Conservation (phyloP, 2,113 vertebrate genomes). For the Macrotis lagotis region DNA sequence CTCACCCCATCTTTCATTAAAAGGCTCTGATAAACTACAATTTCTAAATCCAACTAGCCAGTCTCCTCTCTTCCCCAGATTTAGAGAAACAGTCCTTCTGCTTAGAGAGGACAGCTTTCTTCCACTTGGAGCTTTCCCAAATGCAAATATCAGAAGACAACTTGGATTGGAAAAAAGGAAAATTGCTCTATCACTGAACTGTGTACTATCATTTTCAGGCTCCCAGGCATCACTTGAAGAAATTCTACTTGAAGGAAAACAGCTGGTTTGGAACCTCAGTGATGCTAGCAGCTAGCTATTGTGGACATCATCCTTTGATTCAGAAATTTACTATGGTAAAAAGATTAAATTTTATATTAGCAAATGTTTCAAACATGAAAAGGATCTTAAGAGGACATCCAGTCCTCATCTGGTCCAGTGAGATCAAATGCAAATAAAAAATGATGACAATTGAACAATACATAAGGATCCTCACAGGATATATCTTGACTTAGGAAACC, state of each 20-base stretch:
- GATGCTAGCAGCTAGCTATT: not conserved
- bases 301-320: not conserved
- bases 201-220: not conserved
- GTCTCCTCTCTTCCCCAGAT: not conserved
- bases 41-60: not conserved
- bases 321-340: not conserved
- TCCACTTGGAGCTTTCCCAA: constrained; percentile 33
- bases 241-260: not conserved
- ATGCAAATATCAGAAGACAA: constrained; percentile 47
- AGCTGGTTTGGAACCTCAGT: not conserved
- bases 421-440: not conserved
- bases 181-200: not conserved
- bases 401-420: not conserved
- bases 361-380: not conserved
- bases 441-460: not conserved
- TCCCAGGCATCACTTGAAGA: not conserved
- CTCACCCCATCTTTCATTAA: not conserved
- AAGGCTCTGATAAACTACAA: not conserved
- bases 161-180: constrained; percentile 20
- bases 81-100: constrained; percentile 1
- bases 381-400: not conserved
- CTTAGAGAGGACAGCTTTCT: constrained; percentile 11
- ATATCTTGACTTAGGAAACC: not conserved
- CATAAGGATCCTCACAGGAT: not conserved
- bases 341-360: not conserved